A percentile compares a stretch with the other conserved stretches of the same genome.
Evolutionary conservation across 2,113 vertebrate genomes (phyloP).

Genomic region (Chinchilla lanigera): DNA sequence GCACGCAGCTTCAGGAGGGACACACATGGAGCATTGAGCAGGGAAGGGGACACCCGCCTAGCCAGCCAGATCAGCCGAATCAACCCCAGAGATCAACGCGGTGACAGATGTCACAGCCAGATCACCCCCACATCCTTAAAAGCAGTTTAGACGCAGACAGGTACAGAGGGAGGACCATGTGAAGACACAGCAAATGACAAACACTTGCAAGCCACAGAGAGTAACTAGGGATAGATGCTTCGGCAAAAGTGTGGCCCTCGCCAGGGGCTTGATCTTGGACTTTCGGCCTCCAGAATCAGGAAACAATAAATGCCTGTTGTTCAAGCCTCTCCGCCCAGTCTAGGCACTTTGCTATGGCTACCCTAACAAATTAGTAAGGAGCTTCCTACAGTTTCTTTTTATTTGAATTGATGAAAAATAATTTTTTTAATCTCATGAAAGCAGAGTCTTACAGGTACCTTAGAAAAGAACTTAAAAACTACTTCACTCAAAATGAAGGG

Average conservation of each 20-base stretch:
- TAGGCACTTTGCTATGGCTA: background rate
- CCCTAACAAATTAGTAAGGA: background rate
- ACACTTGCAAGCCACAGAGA: background rate
- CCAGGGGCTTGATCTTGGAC: background rate
- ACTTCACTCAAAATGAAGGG: background rate
- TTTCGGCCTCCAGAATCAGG: background rate
- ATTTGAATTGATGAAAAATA: background rate
- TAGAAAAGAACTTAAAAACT: background rate
- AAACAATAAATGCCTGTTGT: background rate
- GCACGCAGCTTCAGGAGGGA: no score
- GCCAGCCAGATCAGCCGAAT: no score
- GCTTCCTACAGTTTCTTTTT: background rate
- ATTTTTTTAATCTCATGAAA: background rate
- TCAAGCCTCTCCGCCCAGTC: background rate
- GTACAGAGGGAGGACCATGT: no score
- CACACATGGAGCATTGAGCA: no score
- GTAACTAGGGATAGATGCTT: background rate
- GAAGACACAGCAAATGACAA: background rate
- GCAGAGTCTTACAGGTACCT: background rate
- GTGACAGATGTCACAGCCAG: no score
- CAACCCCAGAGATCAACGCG: no score
- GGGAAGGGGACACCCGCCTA: no score
- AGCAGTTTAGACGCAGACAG: background rate
- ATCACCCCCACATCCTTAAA: background rate
- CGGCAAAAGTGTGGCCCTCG: no score